A percentile compares a stretch with the other conserved stretches of the same genome.
phyloP scores from a whole-genome alignment of 2,797 vertebrate genomes.

The Aulostomus chinensis region DNA sequence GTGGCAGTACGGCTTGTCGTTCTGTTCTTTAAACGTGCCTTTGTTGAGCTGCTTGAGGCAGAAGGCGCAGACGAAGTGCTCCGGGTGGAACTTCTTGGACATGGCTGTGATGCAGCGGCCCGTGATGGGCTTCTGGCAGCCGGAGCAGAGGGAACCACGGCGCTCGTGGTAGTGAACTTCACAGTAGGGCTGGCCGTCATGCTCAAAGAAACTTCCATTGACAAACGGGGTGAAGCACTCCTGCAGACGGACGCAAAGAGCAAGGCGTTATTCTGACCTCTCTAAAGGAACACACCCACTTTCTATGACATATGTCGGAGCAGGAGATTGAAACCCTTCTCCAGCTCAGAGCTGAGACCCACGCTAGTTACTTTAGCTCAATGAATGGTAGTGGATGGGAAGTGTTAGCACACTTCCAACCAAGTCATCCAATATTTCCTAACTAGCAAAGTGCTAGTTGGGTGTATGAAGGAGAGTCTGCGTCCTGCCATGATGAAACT shows the following conservation, averaged over 20 bases:
- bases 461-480: no score
- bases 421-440: no score
- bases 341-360: no score
- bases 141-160: slow-evolving; percentile 94
- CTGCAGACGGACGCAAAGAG: slow-evolving; percentile 71
- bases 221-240: slow-evolving; percentile 97
- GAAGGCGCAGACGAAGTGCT: slow-evolving; percentile 99
- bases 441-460: no score
- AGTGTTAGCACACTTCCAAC: no score
- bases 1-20: slow-evolving; percentile 98
- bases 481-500: no score
- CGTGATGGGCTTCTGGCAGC: slow-evolving; percentile 98
- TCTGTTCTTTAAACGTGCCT: slow-evolving; percentile 99
- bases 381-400: no score
- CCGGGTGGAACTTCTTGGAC: slow-evolving; percentile 97
- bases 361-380: no score
- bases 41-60: slow-evolving; percentile 99
- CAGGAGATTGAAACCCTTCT: no score
- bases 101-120: slow-evolving; percentile 98
- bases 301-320: no score
- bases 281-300: no score
- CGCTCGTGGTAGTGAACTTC: slow-evolving; percentile 98
- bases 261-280: no score
- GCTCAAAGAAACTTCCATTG: slow-evolving; percentile 98
- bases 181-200: slow-evolving; percentile 96